Percentiles rank a stretch among this genome's conserved stretches.
Conservation (phyloP, 2,113 vertebrate genomes). For the Chaetodon trifascialis region DNA sequence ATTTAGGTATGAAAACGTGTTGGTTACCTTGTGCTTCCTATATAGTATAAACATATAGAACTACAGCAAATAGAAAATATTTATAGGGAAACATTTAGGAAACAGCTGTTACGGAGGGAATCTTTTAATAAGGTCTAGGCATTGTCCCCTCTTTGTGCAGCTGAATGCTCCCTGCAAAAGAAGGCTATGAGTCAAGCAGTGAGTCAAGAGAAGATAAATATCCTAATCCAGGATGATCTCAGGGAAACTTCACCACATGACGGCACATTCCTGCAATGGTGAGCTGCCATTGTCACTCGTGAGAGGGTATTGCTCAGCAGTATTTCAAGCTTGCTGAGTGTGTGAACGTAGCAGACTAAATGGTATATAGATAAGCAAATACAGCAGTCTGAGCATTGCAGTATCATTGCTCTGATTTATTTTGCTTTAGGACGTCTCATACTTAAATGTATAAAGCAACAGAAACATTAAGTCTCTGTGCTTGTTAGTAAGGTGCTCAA, state of each 20-base stretch:
- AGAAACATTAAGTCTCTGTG: neutral
- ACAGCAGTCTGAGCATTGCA: neutral
- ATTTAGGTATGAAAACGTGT: too few species aligned
- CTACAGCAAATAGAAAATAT: too few species aligned
- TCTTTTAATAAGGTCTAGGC: neutral
- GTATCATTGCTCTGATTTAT: neutral
- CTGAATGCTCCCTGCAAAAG: conserved; percentile 10
- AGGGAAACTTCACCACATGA: conserved; percentile 50
- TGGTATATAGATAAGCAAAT: neutral
- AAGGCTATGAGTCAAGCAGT: conserved; percentile 28
- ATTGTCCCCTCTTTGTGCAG: conserved; percentile 7
- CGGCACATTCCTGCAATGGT: conserved; percentile 20
- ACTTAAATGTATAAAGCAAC: neutral
- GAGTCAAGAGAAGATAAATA: conserved; percentile 51
- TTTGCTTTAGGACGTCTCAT: neutral
- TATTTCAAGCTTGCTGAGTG: conserved; percentile 8
- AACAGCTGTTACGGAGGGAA: neutral
- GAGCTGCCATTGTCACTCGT: conserved; percentile 26
- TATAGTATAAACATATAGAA: neutral
- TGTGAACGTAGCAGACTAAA: conserved; percentile 5
- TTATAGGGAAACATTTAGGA: neutral
- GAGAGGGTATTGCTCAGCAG: conserved; percentile 24
- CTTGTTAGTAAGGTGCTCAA: neutral
- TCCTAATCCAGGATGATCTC: conserved; percentile 72
- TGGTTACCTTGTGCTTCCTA: neutral